Evolutionary conservation across 1,140 invertebrate genomes (phyloP).

Genomic region (Halyomorpha halys): DNA sequence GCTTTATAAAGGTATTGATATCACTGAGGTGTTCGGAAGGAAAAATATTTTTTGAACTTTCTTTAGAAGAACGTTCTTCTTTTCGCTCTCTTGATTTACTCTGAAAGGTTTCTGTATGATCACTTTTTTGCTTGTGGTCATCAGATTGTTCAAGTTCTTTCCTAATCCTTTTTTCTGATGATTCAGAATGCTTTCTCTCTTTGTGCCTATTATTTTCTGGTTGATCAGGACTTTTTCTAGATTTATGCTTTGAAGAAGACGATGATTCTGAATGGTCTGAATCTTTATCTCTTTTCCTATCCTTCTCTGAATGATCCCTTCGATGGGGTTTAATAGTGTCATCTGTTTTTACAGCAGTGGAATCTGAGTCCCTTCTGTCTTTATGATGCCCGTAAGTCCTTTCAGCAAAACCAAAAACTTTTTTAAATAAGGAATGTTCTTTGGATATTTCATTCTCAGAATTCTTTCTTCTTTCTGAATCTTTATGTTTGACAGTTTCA

Average conservation of each 20-base stretch:
- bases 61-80: slow-evolving; percentile 32
- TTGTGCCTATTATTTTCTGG: slow-evolving; percentile 22
- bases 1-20: slow-evolving; percentile 27
- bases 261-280: slow-evolving; percentile 15
- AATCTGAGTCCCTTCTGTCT: slow-evolving; percentile 13
- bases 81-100: slow-evolving; percentile 34
- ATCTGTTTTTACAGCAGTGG: slow-evolving; percentile 20
- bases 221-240: slow-evolving; percentile 26
- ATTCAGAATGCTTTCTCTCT: slow-evolving; percentile 27
- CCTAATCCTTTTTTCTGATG: slow-evolving; percentile 21
- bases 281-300: slow-evolving; percentile 23
- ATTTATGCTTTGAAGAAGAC: slow-evolving; percentile 19
- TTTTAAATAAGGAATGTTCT: slow-evolving; percentile 27
- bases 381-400: slow-evolving; percentile 19
- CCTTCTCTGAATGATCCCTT: slow-evolving; percentile 23
- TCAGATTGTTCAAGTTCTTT: slow-evolving; percentile 30
- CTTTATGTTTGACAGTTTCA: slow-evolving; percentile 26
- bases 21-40: not conserved
- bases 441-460: slow-evolving; percentile 27
- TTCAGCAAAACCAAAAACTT: slow-evolving; percentile 27
- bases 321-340: slow-evolving; percentile 23
- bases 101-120: slow-evolving; percentile 8
- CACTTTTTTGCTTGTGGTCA: slow-evolving; percentile 30
- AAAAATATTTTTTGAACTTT: slow-evolving; percentile 1
- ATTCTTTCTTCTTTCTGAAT: slow-evolving; percentile 25